A percentile compares a stretch with the other conserved stretches of the same genome.
Conservation (phyloP, 2,797 vertebrate species). For the Lutjanus argentimaculatus region DNA sequence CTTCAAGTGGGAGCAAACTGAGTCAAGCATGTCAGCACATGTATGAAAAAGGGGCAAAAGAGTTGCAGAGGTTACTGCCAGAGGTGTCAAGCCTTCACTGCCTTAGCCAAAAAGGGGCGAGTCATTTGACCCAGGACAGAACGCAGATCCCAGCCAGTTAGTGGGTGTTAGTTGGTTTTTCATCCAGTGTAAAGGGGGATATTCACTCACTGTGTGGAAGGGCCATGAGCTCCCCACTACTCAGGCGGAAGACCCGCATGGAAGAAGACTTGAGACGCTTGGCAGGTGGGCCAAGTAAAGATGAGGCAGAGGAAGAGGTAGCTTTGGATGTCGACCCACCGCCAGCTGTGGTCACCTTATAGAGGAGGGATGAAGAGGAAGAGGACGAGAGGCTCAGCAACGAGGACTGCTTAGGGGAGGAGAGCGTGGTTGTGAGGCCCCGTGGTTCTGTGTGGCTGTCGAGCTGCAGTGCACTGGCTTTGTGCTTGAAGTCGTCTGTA, state of each 20-base stretch:
- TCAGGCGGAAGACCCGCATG: conserved; percentile 91
- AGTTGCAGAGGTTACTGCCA: too few relatives aligned
- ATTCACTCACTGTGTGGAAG: conserved; percentile 89
- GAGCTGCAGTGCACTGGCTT: conserved; percentile 82
- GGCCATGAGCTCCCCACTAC: conserved; percentile 88
- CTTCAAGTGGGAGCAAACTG: too few relatives aligned
- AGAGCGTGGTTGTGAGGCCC: conserved; percentile 54
- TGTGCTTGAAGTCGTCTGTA: conserved; percentile 92
- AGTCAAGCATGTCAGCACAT: too few relatives aligned
- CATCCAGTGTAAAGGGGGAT: too few relatives aligned
- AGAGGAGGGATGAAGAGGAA: conserved; percentile 78
- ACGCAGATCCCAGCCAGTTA: too few relatives aligned
- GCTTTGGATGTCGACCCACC: conserved; percentile 81
- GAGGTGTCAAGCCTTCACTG: too few relatives aligned
- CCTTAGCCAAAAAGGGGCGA: too few relatives aligned
- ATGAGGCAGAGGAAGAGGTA: conserved; percentile 84
- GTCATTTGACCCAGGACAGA: too few relatives aligned
- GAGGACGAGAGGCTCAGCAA: conserved; percentile 76
- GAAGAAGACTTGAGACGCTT: conserved; percentile 88
- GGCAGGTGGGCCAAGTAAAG: conserved; percentile 84
- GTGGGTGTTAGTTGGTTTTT: too few relatives aligned
- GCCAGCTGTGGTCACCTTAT: conserved; percentile 79
- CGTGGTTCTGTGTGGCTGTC: conserved; percentile 77
- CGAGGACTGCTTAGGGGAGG: conserved; percentile 73
- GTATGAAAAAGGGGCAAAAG: too few relatives aligned